These are phyloP conservation scores for Limosa lapponica DNA, from an alignment of 2,797 vertebrate genomes.

Conservation along the genomic window DNA sequence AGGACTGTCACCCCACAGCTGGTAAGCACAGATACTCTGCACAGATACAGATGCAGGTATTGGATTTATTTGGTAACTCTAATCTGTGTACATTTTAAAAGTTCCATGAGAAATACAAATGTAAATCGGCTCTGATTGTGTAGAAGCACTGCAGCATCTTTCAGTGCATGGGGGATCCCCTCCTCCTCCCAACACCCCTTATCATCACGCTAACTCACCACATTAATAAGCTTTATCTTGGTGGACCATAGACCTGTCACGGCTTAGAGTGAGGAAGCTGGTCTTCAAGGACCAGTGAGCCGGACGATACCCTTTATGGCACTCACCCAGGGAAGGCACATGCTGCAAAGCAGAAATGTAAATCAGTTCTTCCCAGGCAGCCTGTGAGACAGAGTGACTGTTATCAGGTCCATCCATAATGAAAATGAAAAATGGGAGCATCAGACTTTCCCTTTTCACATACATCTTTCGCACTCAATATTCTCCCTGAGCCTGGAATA, in stretches of 20 bases:
- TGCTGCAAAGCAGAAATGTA: conserved; percentile 55
- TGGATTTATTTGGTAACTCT: neutral
- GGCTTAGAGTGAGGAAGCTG: neutral
- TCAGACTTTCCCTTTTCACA: neutral
- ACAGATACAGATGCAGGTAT: neutral
- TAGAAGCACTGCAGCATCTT: neutral
- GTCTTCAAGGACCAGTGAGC: conserved; percentile 58
- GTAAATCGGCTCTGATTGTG: neutral
- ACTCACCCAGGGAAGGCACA: conserved; percentile 40
- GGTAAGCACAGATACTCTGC: neutral
- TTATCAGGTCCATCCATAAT: conserved; percentile 16
- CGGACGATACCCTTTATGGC: neutral
- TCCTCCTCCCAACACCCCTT: neutral
- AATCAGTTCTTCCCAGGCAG: conserved; percentile 44
- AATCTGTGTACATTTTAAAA: neutral
- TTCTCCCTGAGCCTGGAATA: conserved; percentile 6
- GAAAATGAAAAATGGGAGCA: conserved; percentile 39
- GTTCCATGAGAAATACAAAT: neutral
- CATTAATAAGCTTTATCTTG: conserved; percentile 42
- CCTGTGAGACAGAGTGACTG: conserved; percentile 18
- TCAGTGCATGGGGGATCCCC: neutral
- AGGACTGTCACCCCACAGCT: neutral
- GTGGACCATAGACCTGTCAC: neutral
- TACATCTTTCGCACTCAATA: conserved; percentile 1
- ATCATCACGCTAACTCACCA: neutral